phyloP scores from a whole-genome alignment of 2,113 vertebrate genomes.

The Takifugu bimaculatus region DNA sequence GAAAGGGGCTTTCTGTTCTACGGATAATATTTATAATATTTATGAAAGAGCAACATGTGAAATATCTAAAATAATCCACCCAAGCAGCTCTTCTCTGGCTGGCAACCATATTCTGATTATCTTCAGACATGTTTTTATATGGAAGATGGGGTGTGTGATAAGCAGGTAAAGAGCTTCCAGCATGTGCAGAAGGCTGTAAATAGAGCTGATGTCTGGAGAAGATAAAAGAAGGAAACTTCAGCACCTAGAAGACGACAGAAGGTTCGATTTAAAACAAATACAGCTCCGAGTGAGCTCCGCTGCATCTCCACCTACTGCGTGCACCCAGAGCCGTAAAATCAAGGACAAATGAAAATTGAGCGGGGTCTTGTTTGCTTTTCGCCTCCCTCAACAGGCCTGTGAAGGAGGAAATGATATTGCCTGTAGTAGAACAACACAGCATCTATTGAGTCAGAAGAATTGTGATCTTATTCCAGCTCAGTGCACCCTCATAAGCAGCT shows the following conservation, averaged over 20 bases:
- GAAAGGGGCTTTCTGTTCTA: not conserved
- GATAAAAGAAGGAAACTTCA: too few relatives aligned
- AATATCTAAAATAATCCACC: not conserved
- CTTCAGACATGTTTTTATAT: not conserved
- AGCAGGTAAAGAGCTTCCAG: too few relatives aligned
- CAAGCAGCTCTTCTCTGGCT: not conserved
- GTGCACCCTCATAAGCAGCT: constrained; percentile 37
- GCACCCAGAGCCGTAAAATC: constrained; percentile 17
- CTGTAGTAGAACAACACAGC: constrained; percentile 33
- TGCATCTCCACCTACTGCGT: constrained; percentile 4
- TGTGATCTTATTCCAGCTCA: constrained; percentile 48
- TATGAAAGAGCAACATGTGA: constrained; percentile 1
- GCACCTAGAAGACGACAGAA: too few relatives aligned
- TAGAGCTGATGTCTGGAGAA: too few relatives aligned
- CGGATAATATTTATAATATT: too few relatives aligned
- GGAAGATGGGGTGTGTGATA: too few relatives aligned
- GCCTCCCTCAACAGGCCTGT: constrained; percentile 7
- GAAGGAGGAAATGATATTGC: constrained; percentile 40
- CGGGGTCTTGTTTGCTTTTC: constrained; percentile 15
- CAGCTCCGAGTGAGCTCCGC: not conserved
- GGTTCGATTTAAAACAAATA: too few relatives aligned
- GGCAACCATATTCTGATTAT: not conserved
- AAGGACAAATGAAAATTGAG: constrained; percentile 36
- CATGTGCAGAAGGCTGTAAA: too few relatives aligned
- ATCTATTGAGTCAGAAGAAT: constrained; percentile 42